A percentile compares a stretch with the other conserved stretches of the same genome.
Evolutionary conservation across 2,797 vertebrate genomes (phyloP).

Genomic region (Dicrostonyx torquatus): DNA sequence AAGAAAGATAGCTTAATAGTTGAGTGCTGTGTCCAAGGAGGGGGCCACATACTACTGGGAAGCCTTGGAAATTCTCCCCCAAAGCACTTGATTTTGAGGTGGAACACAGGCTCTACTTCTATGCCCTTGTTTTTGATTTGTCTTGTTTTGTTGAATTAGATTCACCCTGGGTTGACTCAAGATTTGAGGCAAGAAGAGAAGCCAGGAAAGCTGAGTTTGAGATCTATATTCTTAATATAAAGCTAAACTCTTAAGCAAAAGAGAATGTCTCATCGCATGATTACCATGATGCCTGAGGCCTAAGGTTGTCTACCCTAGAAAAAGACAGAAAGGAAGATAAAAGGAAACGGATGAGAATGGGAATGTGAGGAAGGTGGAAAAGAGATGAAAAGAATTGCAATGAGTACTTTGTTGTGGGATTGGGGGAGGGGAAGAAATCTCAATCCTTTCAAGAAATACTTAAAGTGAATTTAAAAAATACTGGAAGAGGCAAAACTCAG

Average conservation of each 20-base stretch:
- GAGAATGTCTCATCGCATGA: not conserved
- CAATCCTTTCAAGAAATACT: not conserved
- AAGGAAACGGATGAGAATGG: not conserved
- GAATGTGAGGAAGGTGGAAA: not conserved
- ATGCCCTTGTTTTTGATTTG: not conserved
- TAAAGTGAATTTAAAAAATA: not conserved
- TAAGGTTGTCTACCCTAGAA: not conserved
- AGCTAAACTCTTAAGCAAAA: not conserved
- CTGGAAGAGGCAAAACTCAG: not conserved
- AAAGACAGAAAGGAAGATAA: not conserved
- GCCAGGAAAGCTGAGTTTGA: not conserved
- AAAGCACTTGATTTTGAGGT: not conserved
- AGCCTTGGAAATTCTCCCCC: not conserved
- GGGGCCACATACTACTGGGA: not conserved
- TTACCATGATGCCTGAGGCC: not conserved
- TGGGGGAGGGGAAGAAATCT: not conserved
- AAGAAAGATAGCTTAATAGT: not conserved
- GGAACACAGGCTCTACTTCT: not conserved
- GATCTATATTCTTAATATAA: not conserved
- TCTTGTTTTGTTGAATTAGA: not conserved
- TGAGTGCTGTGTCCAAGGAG: not conserved
- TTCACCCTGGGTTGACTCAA: not conserved
- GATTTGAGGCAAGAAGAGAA: not conserved
- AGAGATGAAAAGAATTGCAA: not conserved
- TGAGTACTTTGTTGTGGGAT: not conserved